Percentiles rank a stretch among this genome's conserved stretches.
phyloP scores from a whole-genome alignment of 2,113 vertebrate genomes.

The Cairina moschata region DNA sequence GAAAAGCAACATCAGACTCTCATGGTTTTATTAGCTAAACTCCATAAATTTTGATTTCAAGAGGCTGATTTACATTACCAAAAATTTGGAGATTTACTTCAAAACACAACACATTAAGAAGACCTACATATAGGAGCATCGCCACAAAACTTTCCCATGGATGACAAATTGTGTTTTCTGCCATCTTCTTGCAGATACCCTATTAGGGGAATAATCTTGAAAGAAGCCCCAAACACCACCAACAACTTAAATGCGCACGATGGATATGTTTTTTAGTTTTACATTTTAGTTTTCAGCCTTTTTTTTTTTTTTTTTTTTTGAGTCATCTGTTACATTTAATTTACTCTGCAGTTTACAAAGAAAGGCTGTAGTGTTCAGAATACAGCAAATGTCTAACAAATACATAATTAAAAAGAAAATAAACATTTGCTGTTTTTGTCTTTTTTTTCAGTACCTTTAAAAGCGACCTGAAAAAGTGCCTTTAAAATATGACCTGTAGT shows the following conservation, averaged over 20 bases:
- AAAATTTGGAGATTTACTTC: slow-evolving; percentile 5
- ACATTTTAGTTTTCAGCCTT: neutral
- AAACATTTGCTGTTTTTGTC: no score
- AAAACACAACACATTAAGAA: neutral
- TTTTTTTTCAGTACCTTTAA: neutral
- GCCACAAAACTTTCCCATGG: neutral
- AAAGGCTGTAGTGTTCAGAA: neutral
- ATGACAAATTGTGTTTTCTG: neutral
- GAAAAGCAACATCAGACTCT: neutral
- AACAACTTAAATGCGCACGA: neutral
- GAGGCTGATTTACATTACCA: neutral
- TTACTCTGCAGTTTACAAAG: neutral
- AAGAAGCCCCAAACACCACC: neutral
- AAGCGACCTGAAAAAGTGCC: neutral
- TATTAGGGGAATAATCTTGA: neutral
- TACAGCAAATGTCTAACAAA: neutral
- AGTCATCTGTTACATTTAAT: neutral
- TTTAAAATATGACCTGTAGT: neutral
- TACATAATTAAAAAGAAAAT: neutral
- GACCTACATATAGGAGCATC: neutral
- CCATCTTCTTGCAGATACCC: neutral
- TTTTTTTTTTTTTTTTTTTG: neutral
- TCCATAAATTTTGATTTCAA: slow-evolving; percentile 29
- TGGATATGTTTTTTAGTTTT: neutral
- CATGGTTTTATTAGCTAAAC: neutral